These are phyloP conservation scores for Leuciscus idus DNA, from an alignment of 2,113 vertebrate genomes.

Conservation along the genomic window DNA sequence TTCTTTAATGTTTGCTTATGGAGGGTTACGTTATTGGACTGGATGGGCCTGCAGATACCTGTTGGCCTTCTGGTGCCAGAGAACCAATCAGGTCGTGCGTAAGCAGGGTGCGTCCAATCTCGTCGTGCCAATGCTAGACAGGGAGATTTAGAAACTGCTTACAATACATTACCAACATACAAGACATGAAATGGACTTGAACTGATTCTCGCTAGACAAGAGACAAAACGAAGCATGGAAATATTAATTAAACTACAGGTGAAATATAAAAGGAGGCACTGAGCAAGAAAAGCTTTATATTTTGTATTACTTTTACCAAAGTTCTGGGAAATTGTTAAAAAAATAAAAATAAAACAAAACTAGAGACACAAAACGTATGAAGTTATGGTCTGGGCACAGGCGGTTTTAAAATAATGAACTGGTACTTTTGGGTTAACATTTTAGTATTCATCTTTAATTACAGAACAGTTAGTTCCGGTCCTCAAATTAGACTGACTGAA, in stretches of 20 bases:
- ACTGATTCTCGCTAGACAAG: not conserved
- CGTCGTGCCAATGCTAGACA: conserved; percentile 75
- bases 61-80: conserved; percentile 72
- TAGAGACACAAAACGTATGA: not conserved
- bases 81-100: conserved; percentile 73
- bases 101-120: conserved; percentile 72
- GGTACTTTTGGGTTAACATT: not conserved
- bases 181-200: conserved; percentile 28
- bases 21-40: not conserved
- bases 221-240: too few relatives aligned
- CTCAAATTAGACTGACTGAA: too few relatives aligned
- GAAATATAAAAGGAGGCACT: too few relatives aligned
- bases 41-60: conserved; percentile 68
- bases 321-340: not conserved
- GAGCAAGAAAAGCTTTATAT: not conserved
- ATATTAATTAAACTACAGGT: too few relatives aligned
- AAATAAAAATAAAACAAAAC: not conserved
- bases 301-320: not conserved
- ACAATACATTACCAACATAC: conserved; percentile 48
- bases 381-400: not conserved
- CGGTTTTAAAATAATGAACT: not conserved
- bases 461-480: not conserved
- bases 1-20: not conserved
- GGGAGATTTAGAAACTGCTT: conserved; percentile 67
- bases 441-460: not conserved